These are phyloP conservation scores for Pristionchus maxplancki DNA, from an alignment of 2,888 invertebrate genomes.

Conservation along the genomic window DNA sequence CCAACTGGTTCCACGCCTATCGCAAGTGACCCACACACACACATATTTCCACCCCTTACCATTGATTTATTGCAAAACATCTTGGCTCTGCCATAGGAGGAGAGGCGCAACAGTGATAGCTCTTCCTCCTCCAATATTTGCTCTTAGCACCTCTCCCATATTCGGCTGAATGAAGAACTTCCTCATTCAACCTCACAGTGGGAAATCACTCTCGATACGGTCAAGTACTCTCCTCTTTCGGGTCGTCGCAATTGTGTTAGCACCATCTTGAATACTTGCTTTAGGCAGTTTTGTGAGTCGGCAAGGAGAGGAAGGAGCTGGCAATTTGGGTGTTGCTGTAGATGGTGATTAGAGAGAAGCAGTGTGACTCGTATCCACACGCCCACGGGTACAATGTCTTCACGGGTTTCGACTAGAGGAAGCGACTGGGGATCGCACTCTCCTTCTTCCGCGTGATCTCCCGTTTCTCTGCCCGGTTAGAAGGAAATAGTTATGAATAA, in stretches of 20 bases:
- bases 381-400: not conserved
- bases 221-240: not conserved
- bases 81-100: not conserved
- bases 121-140: not conserved
- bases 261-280: not conserved
- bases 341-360: not conserved
- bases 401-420: not conserved
- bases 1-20: slow-evolving; percentile 27
- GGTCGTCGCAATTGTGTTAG: not conserved
- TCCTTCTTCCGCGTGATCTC: not conserved
- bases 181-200: slow-evolving; percentile 29
- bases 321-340: not conserved
- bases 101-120: not conserved
- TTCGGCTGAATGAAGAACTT: not conserved
- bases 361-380: not conserved
- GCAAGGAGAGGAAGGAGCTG: not conserved
- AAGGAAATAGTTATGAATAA: not conserved
- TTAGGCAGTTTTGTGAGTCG: not conserved
- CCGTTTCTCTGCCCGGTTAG: not conserved
- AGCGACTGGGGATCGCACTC: not conserved
- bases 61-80: slow-evolving; percentile 42
- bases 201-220: not conserved
- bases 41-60: not conserved
- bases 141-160: not conserved
- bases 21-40: not conserved